Conservation (phyloP, 2,888 invertebrate genomes). For the Leptopilina drosophilae region DNA sequence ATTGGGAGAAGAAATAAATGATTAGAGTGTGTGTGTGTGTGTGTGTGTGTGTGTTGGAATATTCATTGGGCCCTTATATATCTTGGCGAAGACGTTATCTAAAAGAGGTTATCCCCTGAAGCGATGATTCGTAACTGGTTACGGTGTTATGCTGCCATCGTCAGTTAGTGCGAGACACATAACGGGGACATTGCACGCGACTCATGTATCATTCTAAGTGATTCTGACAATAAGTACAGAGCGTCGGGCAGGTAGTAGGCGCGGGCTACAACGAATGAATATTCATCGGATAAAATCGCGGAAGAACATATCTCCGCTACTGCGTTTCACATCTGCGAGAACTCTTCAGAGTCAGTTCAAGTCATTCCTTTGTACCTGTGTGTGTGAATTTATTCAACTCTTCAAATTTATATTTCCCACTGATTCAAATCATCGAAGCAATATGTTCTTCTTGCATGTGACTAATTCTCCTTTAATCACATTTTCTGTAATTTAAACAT, state of each 20-base stretch:
- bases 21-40: too few species aligned
- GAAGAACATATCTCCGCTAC: conserved; percentile 61
- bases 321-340: conserved; percentile 58
- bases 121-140: conserved; percentile 33
- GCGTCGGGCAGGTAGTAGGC: conserved; percentile 56
- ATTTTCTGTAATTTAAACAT: too few species aligned
- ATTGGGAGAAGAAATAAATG: too few species aligned
- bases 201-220: conserved; percentile 71
- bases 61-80: conserved; percentile 21
- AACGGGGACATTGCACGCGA: conserved; percentile 69
- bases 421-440: too few species aligned
- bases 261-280: too few species aligned
- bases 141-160: conserved; percentile 42
- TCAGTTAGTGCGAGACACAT: conserved; percentile 56
- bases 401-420: too few species aligned
- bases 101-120: conserved; percentile 19
- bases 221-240: conserved; percentile 66
- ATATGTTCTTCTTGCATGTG: too few species aligned
- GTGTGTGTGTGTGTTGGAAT: neutral
- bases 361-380: conserved; percentile 60
- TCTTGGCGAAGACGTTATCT: conserved; percentile 28
- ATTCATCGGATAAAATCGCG: conserved; percentile 70
- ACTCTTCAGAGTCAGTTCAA: conserved; percentile 61
- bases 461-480: too few species aligned
- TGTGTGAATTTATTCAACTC: too few species aligned